Conservation (phyloP, 1,140 invertebrate species). For the Leptinotarsa lineolata region DNA sequence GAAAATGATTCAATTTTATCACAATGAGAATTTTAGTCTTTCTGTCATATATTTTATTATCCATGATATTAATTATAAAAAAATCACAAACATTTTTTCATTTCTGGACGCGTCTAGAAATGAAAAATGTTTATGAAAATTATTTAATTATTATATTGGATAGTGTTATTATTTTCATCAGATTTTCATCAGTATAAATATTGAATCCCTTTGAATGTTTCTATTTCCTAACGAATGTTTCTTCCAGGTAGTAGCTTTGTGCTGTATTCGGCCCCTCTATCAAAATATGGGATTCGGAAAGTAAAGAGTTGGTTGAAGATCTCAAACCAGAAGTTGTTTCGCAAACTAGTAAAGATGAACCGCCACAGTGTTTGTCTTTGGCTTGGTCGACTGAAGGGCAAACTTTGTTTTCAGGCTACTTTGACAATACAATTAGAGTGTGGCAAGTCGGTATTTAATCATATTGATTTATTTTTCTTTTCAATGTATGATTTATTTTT, state of each 20-base stretch:
- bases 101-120: too few relatives aligned
- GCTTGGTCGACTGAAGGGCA: constrained; percentile 99
- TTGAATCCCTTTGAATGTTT: too few relatives aligned
- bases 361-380: constrained; percentile 94
- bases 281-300: constrained; percentile 99
- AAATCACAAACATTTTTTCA: too few relatives aligned
- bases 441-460: constrained; percentile 94
- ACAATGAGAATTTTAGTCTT: too few relatives aligned
- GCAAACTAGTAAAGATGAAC: constrained; percentile 78
- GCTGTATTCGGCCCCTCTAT: constrained; percentile 98
- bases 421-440: constrained; percentile 96
- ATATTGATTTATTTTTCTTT: constrained; percentile 36
- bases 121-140: too few relatives aligned
- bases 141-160: too few relatives aligned
- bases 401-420: constrained; percentile 98
- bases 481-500: not conserved
- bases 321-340: constrained; percentile 93
- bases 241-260: constrained; percentile 93
- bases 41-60: too few relatives aligned
- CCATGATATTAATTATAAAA: too few relatives aligned
- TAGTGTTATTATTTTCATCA: too few relatives aligned
- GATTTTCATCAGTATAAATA: not conserved
- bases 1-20: too few relatives aligned
- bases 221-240: constrained; percentile 9
- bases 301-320: constrained; percentile 99